Percentiles rank a stretch among this genome's conserved stretches.
Evolutionary conservation across 2,113 vertebrate genomes (phyloP).

Genomic region (Silurus meridionalis): DNA sequence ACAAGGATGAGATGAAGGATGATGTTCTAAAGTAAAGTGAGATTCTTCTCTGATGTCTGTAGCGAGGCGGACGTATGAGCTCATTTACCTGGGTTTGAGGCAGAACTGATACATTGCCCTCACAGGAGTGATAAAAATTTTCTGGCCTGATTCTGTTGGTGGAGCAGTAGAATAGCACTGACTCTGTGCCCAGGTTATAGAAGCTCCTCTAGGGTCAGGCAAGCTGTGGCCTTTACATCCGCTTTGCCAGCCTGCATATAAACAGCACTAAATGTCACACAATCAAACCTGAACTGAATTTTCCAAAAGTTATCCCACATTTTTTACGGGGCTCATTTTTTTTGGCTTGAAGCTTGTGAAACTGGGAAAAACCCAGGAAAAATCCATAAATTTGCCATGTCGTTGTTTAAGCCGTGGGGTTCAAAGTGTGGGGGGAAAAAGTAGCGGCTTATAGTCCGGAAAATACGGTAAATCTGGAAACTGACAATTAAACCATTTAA

Average conservation of each 20-base stretch:
- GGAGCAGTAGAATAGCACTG: constrained; percentile 81
- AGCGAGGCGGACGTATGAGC: background rate
- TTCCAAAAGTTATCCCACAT: background rate
- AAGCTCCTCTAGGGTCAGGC: constrained; percentile 67
- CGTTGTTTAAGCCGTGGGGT: too few species aligned
- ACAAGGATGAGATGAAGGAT: background rate
- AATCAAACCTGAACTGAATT: background rate
- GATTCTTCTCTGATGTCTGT: background rate
- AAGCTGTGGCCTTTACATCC: constrained; percentile 67
- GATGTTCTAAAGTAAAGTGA: background rate
- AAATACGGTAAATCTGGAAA: too few species aligned
- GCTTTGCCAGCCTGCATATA: constrained; percentile 76
- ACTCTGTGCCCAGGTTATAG: constrained; percentile 71
- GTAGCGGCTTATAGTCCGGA: too few species aligned
- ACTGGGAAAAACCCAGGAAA: too few species aligned
- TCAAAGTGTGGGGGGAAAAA: too few species aligned
- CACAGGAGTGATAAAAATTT: constrained; percentile 98
- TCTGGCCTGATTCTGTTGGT: constrained; percentile 71
- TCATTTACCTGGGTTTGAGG: constrained; percentile 89
- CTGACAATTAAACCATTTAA: too few species aligned
- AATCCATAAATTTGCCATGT: too few species aligned
- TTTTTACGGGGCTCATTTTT: too few species aligned
- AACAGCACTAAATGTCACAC: background rate
- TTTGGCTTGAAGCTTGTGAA: too few species aligned
- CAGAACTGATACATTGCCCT: constrained; percentile 99